Evolutionary conservation across 1,140 invertebrate species (phyloP), one percentile per base, ranked within the genome.

Genomic region (Sarcophaga peregrina): DNA sequence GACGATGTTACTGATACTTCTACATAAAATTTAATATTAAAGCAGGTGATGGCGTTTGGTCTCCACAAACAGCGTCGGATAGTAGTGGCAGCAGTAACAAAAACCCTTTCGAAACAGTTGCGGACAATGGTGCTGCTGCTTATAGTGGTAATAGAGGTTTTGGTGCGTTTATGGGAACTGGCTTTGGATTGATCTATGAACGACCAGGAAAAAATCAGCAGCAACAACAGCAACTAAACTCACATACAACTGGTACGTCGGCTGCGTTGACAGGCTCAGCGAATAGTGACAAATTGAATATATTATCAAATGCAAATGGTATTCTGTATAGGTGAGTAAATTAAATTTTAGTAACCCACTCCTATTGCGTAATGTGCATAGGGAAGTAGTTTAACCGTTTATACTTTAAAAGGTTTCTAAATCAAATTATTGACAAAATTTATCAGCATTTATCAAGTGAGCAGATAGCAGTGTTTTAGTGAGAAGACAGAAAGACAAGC

Each of bases 231-330:
- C 75, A 50, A 78, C 25, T 6, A 17, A 15, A n/a, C 50, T 15
- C 47, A 9, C 45, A 82, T 15, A 10, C 17, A n/a, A 20, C 62
- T 8, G 20, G 3, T 11, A 58, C 54, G 11, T 5, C 9, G n/a
- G 11, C 54, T 15, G 54, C 11, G 6, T 11, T 58, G 11, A 1
- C 54, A 0, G 54, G 54, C 5, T 2, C 25, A 2, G 25, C 25
- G 25, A 58, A 72, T 20, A 15, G 8, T 5, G 62, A 73, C 8
- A 50, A 78, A 50, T 17, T 78, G 15, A 76, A 76, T 76, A 50
- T 76, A 8, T 76, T 76, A n/a, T 17, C 75, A 76, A 76, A 76
- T 50, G 48, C 17, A 46, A 76, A 76, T 13, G 50, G 75, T 47
- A 76, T 76, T 17, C 25, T 76, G 17, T 78, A 45, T 17, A 78